Evolutionary conservation across 2,888 invertebrate genomes (phyloP).

Genomic region (Agrotis exclamationis): DNA sequence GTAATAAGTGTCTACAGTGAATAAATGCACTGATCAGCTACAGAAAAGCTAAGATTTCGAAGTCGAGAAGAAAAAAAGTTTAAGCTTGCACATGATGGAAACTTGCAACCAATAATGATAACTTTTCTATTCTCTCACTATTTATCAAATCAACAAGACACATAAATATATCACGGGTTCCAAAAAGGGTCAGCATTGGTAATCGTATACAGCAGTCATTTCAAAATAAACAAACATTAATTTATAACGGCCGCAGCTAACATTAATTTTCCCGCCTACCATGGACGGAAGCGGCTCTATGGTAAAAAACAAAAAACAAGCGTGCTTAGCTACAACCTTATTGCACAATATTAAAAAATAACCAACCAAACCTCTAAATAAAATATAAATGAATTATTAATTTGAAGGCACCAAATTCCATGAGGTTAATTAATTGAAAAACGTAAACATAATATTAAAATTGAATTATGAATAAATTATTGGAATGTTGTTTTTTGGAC

Average conservation of each 20-base stretch:
- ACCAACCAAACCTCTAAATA: not conserved
- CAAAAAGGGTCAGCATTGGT: slow-evolving; percentile 15
- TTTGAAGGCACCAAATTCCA: slow-evolving; percentile 2
- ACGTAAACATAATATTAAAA: too few relatives aligned
- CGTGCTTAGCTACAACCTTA: slow-evolving; percentile 19
- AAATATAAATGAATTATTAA: not conserved
- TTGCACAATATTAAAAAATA: slow-evolving; percentile 46
- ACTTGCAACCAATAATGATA: not conserved
- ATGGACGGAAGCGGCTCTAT: not conserved
- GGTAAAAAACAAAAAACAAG: slow-evolving; percentile 27
- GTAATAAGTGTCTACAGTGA: too few relatives aligned
- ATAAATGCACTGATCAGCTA: too few relatives aligned
- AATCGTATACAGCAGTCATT: not conserved
- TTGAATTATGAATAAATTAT: slow-evolving; percentile 1
- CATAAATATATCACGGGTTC: not conserved
- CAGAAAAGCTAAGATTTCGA: too few relatives aligned
- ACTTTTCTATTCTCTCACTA: not conserved
- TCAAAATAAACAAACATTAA: slow-evolving; percentile 32
- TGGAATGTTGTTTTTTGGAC: not conserved
- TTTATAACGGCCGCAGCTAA: not conserved
- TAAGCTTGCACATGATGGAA: not conserved
- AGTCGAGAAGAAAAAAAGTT: not conserved
- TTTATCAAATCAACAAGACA: not conserved
- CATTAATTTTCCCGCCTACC: slow-evolving; percentile 39
- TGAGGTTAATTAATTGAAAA: not conserved